Percentiles rank a stretch among this genome's conserved stretches.
Evolutionary conservation across 1,140 invertebrate species (phyloP).

Genomic region (Dendrolimus kikuchii): DNA sequence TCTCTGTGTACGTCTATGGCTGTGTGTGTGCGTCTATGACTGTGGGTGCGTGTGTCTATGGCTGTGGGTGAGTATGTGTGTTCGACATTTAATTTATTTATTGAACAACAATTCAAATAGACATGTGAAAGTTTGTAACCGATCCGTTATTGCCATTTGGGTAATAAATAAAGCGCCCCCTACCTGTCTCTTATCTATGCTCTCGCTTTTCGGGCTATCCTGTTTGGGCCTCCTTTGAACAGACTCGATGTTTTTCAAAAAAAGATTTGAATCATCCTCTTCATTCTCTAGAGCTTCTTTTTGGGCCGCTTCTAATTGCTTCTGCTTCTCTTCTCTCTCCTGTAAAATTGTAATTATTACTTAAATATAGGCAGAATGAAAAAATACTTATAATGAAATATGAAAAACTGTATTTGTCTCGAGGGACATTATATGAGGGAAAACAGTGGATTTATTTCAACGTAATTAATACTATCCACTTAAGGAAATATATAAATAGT

Average conservation of each 20-base stretch:
- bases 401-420: too few species aligned
- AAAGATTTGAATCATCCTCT: constrained; percentile 54
- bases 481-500: too few species aligned
- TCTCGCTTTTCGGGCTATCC: constrained; percentile 59
- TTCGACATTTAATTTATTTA: not conserved
- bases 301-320: constrained; percentile 64
- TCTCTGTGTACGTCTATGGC: too few species aligned
- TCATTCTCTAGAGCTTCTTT: constrained; percentile 55
- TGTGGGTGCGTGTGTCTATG: too few species aligned
- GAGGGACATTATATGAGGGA: too few species aligned
- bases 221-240: constrained; percentile 53
- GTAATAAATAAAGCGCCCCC: not conserved
- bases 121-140: not conserved
- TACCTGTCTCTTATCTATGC: constrained; percentile 58
- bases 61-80: too few species aligned
- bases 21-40: too few species aligned
- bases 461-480: too few species aligned
- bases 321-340: constrained; percentile 75
- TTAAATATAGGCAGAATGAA: not conserved
- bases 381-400: too few species aligned
- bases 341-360: constrained; percentile 16
- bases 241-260: constrained; percentile 61
- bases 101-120: not conserved
- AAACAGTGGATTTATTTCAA: too few species aligned
- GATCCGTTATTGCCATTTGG: not conserved